Base-by-base conservation (phyloP, 2,888 invertebrate species). In the Macropis europaea region DNA sequence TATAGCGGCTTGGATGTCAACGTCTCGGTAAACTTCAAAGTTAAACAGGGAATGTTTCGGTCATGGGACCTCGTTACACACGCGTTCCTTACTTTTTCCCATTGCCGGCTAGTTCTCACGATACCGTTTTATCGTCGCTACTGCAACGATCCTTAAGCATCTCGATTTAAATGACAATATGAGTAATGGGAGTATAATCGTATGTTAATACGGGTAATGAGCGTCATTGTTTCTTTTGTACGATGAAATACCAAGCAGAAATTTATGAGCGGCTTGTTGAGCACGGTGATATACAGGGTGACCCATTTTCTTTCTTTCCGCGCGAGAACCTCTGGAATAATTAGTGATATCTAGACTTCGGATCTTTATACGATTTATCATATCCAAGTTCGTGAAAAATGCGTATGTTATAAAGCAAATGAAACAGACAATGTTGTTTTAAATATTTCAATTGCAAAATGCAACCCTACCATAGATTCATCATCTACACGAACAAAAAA, bases 1-100 rank as follows among this genome's bases (percentile, higher is more conserved):
- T 81, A 81, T 77, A 59, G 57, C 64, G 36, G 54, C 63, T 60
- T 60, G 73, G 69, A 81, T 81, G 78, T 77, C 79, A 81, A 70
- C 64, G 64, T 73, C 77, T 77, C 77, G 77, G 80, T 68, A 80
- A 79, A 79, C 79, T 71, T 77, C 62, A 59, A 81, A 75, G 72
- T 70, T 59, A 79, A 79, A 79, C 17, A 79, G 43, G 43, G 59
- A 45, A 66, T 48, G 47, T 77, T 68, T 72, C 79, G 47, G 47
- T 30, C 45, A n/a, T 50, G 30, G 40, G 15, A 45, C 38, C 47
- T 32, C 48, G 47, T 34, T 36, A 48, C 64, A 26, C 67, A 36
- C 45, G 48, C 52, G 38, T 54, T 59, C 54, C 48, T 60, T 22
- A 9, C 13, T 36, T 38, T 11, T 36, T 15, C 52, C 34, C 7